phyloP scores from a whole-genome alignment of 1,140 invertebrate species.

The Diabrotica virgifera region DNA sequence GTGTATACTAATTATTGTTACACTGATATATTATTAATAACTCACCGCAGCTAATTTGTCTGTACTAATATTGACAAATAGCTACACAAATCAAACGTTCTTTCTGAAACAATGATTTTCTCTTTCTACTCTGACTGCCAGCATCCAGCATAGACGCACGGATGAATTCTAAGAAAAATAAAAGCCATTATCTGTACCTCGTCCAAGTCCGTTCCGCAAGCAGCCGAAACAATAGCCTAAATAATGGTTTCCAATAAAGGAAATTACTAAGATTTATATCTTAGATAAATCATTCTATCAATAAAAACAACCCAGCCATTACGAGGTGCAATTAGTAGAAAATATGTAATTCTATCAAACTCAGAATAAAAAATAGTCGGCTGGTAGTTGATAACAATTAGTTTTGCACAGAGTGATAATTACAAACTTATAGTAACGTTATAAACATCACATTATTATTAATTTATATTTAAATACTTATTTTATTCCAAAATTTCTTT shows the following conservation, averaged over 20 bases:
- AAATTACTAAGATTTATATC: neutral
- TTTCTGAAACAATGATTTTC: neutral
- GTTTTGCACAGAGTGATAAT: no score
- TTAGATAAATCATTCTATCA: slow-evolving; percentile 1
- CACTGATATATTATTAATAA: no score
- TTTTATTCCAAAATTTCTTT: no score
- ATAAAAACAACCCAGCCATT: neutral
- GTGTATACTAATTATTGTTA: no score
- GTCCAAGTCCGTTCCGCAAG: neutral
- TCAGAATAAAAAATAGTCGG: no score
- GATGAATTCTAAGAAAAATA: slow-evolving; percentile 1
- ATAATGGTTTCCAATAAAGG: slow-evolving; percentile 2
- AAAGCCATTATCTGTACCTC: neutral
- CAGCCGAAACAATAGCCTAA: neutral
- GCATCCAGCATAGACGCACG: neutral
- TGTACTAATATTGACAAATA: neutral
- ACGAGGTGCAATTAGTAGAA: neutral
- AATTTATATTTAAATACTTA: no score
- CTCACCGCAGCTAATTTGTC: no score
- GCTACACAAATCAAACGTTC: neutral
- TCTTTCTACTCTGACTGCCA: neutral
- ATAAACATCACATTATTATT: no score
- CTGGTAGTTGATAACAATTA: no score
- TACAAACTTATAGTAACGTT: no score
- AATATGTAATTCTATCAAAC: neutral